Evolutionary conservation across 1,140 invertebrate species (phyloP).

Genomic region (Drosophila saltans): DNA sequence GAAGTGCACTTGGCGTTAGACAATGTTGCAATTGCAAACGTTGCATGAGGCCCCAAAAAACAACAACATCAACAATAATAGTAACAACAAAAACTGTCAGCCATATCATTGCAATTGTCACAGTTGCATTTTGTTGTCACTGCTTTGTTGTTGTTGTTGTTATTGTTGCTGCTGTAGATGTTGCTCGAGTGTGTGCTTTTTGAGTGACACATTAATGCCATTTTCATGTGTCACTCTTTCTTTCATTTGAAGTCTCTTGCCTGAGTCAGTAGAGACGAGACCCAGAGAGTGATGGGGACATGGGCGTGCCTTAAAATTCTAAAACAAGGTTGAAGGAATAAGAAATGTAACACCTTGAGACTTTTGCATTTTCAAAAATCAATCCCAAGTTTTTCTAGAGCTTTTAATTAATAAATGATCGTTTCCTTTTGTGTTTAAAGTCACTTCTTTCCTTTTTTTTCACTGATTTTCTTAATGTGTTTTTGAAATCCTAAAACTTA

Average conservation of each 20-base stretch:
- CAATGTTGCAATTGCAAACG: constrained; percentile 75
- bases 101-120: constrained; percentile 78
- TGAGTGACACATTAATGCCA: constrained; percentile 82
- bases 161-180: constrained; percentile 44
- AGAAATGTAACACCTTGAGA: no score
- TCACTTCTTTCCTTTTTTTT: no score
- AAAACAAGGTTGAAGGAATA: neutral
- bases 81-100: constrained; percentile 58
- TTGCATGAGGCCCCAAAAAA: constrained; percentile 44
- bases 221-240: constrained; percentile 82
- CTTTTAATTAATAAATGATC: no score
- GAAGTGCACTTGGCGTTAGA: constrained; percentile 72
- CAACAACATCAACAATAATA: neutral
- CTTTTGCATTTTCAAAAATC: no score
- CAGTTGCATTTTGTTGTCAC: constrained; percentile 57
- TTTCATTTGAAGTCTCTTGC: constrained; percentile 61
- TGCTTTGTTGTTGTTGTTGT: constrained; percentile 2
- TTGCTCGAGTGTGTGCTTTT: constrained; percentile 60
- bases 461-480: no score
- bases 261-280: constrained; percentile 1
- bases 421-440: no score
- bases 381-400: no score
- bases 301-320: neutral
- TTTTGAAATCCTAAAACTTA: no score
- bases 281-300: neutral